Evolutionary conservation across 2,888 invertebrate genomes (phyloP), one percentile per base, ranked within the genome.

Genomic region (Enchytraeus crypticus): DNA sequence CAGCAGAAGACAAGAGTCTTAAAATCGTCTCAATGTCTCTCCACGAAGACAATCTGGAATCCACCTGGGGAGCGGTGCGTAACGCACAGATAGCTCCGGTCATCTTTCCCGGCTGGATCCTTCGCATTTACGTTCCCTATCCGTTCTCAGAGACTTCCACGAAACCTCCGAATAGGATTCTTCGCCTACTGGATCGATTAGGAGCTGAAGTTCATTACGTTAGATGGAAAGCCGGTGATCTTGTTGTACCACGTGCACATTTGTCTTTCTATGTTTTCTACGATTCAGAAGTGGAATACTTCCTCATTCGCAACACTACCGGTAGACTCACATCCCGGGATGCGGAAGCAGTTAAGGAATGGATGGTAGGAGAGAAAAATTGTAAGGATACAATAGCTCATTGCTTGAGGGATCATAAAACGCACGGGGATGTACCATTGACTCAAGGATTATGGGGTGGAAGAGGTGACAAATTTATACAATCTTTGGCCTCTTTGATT

Each of bases 361-460:
- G 65, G 65, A 53, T 49, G 14, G 5, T 30, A 18, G 27, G 46
- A 2, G 34, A 26, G 30, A n/a, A n/a, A n/a, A 38, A 38, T 38
- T 38, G 18, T 38, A 38, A 38, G 18, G 11, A 8, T 38, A 53
- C 26, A 2, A 51, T 62, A 32, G 46, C 62, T 29, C 64, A 65
- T 57, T 65, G 65, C 47, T 53, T 61, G 29, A 54, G 65, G 30
- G 65, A 65, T 51, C 65, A 65, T 51, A 64, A 64, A 8, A 65
- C 51, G n/a, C 64, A 65, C 30, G 32, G 26, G 21, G 33, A 18
- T 8, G 57, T 49, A 23, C 47, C 62, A 11, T 5, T 63, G 8
- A 30, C 61, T 29, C 64, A 64, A 46, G 63, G 61, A 14, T 34
- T 65, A 49, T 64, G 66, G 64, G 66, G 66, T 23, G 64, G 61